These are phyloP conservation scores for Heterotilapia buettikoferi DNA, from an alignment of 2,113 vertebrate species.

Conservation along the genomic window DNA sequence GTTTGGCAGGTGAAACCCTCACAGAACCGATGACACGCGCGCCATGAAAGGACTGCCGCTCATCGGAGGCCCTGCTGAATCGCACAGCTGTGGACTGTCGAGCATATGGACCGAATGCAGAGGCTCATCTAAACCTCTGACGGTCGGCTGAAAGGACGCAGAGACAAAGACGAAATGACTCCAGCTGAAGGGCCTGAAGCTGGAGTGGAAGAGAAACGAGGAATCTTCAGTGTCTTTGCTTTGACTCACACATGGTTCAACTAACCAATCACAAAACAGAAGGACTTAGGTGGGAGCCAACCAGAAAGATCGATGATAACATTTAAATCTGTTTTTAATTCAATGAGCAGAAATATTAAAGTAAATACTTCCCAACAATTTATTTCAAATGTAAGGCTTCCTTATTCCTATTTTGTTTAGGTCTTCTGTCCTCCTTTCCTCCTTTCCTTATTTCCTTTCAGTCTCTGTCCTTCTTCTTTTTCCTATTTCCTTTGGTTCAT, in stretches of 20 bases:
- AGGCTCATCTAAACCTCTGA: background rate
- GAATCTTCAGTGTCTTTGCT: background rate
- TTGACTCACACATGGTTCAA: background rate
- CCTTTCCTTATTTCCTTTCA: background rate
- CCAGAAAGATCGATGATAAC: background rate
- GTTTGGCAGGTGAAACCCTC: background rate
- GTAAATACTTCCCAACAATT: background rate
- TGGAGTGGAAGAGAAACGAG: background rate
- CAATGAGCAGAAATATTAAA: background rate
- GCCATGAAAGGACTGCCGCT: background rate
- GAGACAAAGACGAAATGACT: background rate
- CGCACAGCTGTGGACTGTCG: background rate
- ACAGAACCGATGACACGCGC: background rate
- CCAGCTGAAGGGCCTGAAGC: background rate
- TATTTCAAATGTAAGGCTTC: background rate
- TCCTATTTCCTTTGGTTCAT: background rate
- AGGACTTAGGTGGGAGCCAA: background rate
- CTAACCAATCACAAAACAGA: background rate
- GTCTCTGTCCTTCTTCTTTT: background rate
- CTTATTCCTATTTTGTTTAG: accelerated
- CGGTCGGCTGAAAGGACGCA: background rate
- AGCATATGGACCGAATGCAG: background rate
- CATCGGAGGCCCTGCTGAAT: background rate
- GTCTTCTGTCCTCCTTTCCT: accelerated
- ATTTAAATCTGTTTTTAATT: background rate